Base-by-base conservation (phyloP, 1,140 invertebrate genomes). In the Aphelinus atriplicis region DNA sequence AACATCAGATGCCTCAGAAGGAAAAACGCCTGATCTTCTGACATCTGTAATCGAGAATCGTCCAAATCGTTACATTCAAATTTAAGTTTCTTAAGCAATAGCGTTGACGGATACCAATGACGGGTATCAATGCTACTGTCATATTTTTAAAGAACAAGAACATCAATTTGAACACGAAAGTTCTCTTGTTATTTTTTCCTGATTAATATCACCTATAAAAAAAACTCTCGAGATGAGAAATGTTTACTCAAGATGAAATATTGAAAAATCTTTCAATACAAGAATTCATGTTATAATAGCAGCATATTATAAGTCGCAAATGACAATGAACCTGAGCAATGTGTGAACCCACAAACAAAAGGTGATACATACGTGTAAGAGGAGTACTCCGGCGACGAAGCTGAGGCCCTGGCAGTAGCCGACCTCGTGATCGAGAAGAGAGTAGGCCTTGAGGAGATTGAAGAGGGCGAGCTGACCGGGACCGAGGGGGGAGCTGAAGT, bases 341-440 rank as follows among this genome's bases (percentile, higher is more conserved):
- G 26, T 26, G 26, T 26, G 26, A 26, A 26, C 26, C 26, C 26
- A 26, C 26, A 26, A 26, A 26, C 26, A 7, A 90, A 26, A 26
- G 26, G 26, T 26, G 26, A 26, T 26, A 26, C 92, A 93, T 88
- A 98, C 96, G 89, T 99, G 97, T 76, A 98, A 90, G 2, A 99
- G 89, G 2, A 99, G 88, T 3, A 98, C 92, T 7, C 96, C 97
- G 77, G 96, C 97, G 10, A 99, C 95, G 82, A 98, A 99, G 81
- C 96, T 97, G 3, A 98, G 90, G 0, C 97, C 97, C 86, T 99
- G 97, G 79, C 96, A 97, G 87, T 99, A 99, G 0, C 96, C 97
- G 4, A 99, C 94, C 85, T 98, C 96, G 9, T 94, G 92, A 86
- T 99, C 97, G 6, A 98, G 85, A 5, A 99, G 89, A 1, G 97